Evolutionary conservation across 2,797 vertebrate genomes (phyloP), one percentile per base, ranked within the genome.

Genomic region (Karalla daura): DNA sequence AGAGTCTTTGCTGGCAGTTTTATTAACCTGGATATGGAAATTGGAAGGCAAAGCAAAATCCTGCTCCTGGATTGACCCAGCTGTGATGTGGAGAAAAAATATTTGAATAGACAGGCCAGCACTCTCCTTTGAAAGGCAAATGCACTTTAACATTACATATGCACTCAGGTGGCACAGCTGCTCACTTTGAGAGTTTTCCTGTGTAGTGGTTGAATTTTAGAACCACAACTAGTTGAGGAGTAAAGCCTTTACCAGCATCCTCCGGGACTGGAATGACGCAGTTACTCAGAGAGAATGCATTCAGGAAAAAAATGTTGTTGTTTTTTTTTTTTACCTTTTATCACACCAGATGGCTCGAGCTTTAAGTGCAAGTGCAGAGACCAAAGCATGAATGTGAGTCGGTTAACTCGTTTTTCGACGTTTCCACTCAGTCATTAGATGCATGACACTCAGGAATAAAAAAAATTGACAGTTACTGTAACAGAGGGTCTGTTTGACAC

Each of bases 51-150:
- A 44, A 61, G 37, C 27, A 64, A 58, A 72, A 54, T 58, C 44
- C 35, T 21, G 46, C 32, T 62, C 45, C 44, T 37, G 60, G 63
- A 44, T 14, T 61, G 50, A 68, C 43, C 64, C 49, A 47, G 40
- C 52, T 62, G 27, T 73, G 58, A 68, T 70, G 44, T 65, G 36
- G 27, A 35, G 44, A 15, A 50, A 66, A 78, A 59, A 67, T 50
- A 87, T 85, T 81, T 83, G 53, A 86, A 75, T 80, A 70, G 58
- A 46, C 46, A 36, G 24, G 51, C 62, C 63, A 43, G 44, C 60
- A 46, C 52, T 71, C 53, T 70, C 18, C 49, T 84, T 80, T 86
- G 80, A 83, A 90, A 85, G 74, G 54, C 71, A 89, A 86, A 89
- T 84, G 66, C 37, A 70, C 52, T 67, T 76, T 52, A 55, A 32